Base-by-base conservation (phyloP, 35 echinoderm and acorn worm species). In the Lytechinus variegatus region DNA sequence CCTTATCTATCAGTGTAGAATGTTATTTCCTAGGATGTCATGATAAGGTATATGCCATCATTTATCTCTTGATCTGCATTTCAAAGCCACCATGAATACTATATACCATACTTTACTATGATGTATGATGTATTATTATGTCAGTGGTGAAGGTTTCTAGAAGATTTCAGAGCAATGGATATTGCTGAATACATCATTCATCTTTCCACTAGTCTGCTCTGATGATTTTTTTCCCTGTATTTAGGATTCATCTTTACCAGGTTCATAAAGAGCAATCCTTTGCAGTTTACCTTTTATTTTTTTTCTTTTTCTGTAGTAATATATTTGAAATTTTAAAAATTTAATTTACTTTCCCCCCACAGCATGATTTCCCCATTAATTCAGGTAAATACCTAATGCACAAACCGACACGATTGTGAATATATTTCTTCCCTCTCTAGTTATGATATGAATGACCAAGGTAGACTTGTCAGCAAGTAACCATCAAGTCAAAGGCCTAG, bases 391-490 rank as follows among this genome's bases (percentile, higher is more conserved):
- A 2, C 33, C 33, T 0, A 44, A 58, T 58, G 56, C 56, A 11
- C 56, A 58, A 58, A 58, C 8, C 2, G 9, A n/a, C 16, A 79
- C 14, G 21, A 79, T 14, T n/a, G 2, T 16, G 66, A 24, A 79
- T 79, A 79, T 79, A 7, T 24, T 79, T 79, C 16, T 79, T 7
- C 19, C 66, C 66, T 79, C 66, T 79, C 2, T 19, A 79, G 66
- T 79, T 79, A 79, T 79, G 66, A 79, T 19, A 79, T 79, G 66
- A 79, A 79, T 79, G 66, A 24, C 16, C 2, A 14, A 6, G 16
- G 88, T 52, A 54, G 88, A 90, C 28, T 51, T 90, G 88, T 90
- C 88, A 90, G 24, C 88, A 90, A 90, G 88, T 90, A 90, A 29
- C 88, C 88, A 90, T 90, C 88, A 90, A 90, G 88, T 14, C 6